Percentiles rank a stretch among this genome's conserved stretches.
These are phyloP conservation scores for Stictonetta naevosa DNA, from an alignment of 2,113 vertebrate genomes.

Conservation along the genomic window DNA sequence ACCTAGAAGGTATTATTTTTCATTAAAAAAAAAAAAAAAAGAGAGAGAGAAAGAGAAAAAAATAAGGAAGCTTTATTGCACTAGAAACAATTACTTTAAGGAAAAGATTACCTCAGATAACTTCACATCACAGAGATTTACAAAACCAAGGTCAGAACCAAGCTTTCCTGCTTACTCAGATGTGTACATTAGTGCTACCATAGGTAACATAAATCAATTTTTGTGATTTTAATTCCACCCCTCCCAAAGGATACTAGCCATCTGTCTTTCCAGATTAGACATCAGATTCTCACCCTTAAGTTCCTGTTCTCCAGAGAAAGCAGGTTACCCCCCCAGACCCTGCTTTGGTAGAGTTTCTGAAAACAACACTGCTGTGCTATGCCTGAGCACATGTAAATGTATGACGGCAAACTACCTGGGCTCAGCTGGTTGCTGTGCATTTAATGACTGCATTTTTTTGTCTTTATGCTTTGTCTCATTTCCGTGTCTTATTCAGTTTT, in stretches of 20 bases:
- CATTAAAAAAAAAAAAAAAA: neutral
- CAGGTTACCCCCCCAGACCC: neutral
- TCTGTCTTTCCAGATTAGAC: neutral
- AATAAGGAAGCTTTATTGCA: neutral
- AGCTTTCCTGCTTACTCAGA: neutral
- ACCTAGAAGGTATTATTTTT: neutral
- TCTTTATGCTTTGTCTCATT: neutral
- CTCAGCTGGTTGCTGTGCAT: neutral
- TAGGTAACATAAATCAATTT: neutral
- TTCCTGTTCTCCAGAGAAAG: neutral
- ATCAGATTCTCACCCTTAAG: neutral
- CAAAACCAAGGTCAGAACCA: neutral
- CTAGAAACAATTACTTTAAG: neutral
- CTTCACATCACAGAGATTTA: neutral
- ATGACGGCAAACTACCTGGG: accelerated
- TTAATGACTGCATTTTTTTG: neutral
- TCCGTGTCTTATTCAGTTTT: neutral
- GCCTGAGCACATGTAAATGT: accelerated
- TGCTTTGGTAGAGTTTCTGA: neutral
- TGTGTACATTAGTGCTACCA: neutral
- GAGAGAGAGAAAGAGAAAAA: neutral
- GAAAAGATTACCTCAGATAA: neutral
- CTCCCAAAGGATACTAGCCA: neutral
- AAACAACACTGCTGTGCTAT: neutral
- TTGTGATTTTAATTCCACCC: neutral